phyloP scores from a whole-genome alignment of 2,888 invertebrate species.

The Rhaphigaster nebulosa region DNA sequence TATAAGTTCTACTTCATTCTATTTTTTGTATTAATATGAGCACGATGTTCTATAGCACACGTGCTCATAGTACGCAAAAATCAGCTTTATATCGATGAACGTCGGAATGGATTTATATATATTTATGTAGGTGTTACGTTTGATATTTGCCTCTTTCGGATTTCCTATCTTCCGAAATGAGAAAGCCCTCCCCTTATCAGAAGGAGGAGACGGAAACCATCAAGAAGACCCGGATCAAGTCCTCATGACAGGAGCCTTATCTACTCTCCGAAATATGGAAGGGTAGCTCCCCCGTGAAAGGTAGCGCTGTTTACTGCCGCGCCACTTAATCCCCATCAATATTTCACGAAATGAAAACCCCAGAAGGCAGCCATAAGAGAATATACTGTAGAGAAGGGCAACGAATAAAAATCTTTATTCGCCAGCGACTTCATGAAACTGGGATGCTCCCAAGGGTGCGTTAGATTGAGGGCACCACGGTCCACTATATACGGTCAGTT shows the following conservation, averaged over 20 bases:
- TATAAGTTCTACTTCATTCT: no score
- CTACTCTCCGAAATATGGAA: constrained; percentile 52
- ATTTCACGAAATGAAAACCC: constrained; percentile 56
- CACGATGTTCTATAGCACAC: no score
- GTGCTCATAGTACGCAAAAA: no score
- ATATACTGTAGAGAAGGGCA: constrained; percentile 21
- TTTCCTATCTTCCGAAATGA: background rate
- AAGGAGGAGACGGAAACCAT: constrained; percentile 1
- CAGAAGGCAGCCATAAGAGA: constrained; percentile 53
- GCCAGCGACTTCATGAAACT: constrained; percentile 52
- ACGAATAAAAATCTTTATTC: constrained; percentile 59
- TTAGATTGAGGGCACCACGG: background rate
- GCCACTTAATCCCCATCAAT: constrained; percentile 49
- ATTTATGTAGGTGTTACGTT: no score
- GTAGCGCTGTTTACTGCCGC: background rate
- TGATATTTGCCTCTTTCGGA: background rate
- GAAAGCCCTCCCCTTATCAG: background rate
- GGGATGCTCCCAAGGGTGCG: constrained; percentile 50
- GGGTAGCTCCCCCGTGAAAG: constrained; percentile 12
- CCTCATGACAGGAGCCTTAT: constrained; percentile 51
- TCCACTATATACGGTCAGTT: background rate
- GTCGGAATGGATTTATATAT: no score
- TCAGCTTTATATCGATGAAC: no score
- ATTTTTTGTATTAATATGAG: no score
- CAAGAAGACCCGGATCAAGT: constrained; percentile 43